A percentile compares a stretch with the other conserved stretches of the same genome.
Conservation (phyloP, 2,888 invertebrate genomes). For the Spodoptera exigua region DNA sequence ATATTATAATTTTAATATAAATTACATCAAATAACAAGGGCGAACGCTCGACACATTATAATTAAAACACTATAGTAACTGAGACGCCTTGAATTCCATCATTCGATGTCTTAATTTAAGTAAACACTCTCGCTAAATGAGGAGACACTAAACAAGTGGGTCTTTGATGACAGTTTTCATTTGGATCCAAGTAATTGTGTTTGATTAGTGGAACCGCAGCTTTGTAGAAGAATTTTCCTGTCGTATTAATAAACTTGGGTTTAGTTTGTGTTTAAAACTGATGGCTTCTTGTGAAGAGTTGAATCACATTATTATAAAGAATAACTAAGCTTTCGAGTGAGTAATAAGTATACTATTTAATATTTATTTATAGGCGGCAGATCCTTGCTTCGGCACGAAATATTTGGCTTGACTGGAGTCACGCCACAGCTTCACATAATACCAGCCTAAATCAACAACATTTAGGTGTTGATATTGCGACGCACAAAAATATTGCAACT, state of each 20-base stretch:
- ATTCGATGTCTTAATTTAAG: conserved; percentile 80
- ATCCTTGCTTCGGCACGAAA: no score
- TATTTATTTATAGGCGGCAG: no score
- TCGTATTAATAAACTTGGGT: conserved; percentile 1
- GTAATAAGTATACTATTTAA: no score
- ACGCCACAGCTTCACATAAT: no score
- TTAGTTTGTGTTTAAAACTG: conserved; percentile 4
- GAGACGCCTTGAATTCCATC: conserved; percentile 64
- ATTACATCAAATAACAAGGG: conserved; percentile 28
- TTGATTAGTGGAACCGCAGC: conserved; percentile 65
- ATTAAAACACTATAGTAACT: conserved; percentile 64
- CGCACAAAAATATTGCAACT: no score
- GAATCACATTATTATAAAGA: no score
- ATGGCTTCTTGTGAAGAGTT: neutral
- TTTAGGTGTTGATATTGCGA: no score
- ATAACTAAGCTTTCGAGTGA: no score
- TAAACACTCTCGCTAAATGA: conserved; percentile 82
- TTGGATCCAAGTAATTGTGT: conserved; percentile 74
- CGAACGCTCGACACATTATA: conserved; percentile 51
- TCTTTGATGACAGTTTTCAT: conserved; percentile 72
- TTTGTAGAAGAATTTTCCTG: conserved; percentile 50
- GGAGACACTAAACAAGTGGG: conserved; percentile 78
- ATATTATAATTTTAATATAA: conserved; percentile 12
- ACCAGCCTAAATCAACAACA: no score
- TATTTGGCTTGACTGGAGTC: no score